These are phyloP conservation scores for Mesorhabditis belari DNA, from an alignment of 2,888 invertebrate species.

Conservation along the genomic window DNA sequence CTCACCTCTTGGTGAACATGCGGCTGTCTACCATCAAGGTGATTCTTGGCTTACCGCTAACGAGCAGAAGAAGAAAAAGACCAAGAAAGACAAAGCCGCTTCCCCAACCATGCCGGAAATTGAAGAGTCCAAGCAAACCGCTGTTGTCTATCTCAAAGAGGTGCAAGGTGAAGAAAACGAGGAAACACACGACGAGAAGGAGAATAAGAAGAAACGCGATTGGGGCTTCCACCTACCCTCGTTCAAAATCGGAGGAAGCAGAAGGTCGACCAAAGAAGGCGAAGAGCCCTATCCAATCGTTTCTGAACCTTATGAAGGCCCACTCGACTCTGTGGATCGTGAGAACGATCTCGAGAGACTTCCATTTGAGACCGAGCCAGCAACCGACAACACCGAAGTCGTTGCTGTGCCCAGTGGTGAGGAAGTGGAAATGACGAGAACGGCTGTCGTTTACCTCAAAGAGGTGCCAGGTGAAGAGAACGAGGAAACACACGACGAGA, in stretches of 20 bases:
- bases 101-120: not conserved
- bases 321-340: slow-evolving; percentile 3
- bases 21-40: slow-evolving; percentile 11
- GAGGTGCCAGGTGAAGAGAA: too few species aligned
- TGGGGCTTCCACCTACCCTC: too few species aligned
- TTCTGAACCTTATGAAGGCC: too few species aligned
- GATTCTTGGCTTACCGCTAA: slow-evolving; percentile 18
- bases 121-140: slow-evolving; percentile 2
- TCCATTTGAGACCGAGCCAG: not conserved
- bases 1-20: slow-evolving; percentile 11
- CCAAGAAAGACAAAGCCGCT: not conserved
- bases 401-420: too few species aligned
- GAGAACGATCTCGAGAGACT: not conserved
- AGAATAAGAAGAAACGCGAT: too few species aligned
- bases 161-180: too few species aligned
- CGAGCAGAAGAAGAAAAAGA: slow-evolving; percentile 8
- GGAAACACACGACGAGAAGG: too few species aligned
- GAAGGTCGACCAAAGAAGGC: not conserved
- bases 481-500: too few species aligned
- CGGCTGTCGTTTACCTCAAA: too few species aligned
- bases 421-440: not conserved
- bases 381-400: not conserved
- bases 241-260: too few species aligned
- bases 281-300: too few species aligned
- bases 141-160: too few species aligned